Evolutionary conservation across 2,888 invertebrate genomes (phyloP).

Genomic region (Caprella mutica): DNA sequence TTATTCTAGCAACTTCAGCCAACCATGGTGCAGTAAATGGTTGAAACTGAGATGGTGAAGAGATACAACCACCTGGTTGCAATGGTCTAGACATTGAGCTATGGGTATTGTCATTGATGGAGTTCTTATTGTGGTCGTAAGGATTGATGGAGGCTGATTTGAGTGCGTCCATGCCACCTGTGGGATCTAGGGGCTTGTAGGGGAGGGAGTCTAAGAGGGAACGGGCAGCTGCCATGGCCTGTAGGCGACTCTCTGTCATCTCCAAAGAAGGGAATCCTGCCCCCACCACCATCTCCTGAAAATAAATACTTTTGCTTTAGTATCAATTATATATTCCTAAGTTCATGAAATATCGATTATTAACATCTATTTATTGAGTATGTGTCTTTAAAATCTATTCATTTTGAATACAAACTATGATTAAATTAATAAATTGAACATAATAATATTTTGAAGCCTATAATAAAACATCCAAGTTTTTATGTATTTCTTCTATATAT

Average conservation of each 20-base stretch:
- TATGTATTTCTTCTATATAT: no score
- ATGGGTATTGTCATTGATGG: conserved; percentile 17
- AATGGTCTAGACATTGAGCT: conserved; percentile 1
- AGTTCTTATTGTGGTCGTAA: conserved; percentile 29
- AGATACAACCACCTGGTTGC: not conserved
- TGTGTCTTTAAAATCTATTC: no score
- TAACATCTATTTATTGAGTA: no score
- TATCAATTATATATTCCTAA: no score
- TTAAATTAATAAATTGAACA: no score
- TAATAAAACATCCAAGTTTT: no score
- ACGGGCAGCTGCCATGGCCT: conserved; percentile 22
- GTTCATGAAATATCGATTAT: no score
- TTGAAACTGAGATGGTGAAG: conserved; percentile 14
- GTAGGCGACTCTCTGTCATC: conserved; percentile 16
- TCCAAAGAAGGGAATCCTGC: not conserved
- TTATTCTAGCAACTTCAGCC: conserved; percentile 31
- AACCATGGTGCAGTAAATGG: conserved; percentile 34
- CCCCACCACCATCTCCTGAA: conserved; percentile 2
- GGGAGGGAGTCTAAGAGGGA: conserved; percentile 17
- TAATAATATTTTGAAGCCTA: no score
- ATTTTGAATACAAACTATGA: no score
- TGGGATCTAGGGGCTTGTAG: conserved; percentile 14
- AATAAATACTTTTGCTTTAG: no score
- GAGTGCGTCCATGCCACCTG: conserved; percentile 16
- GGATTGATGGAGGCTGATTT: conserved; percentile 7